Evolutionary conservation across 2,113 vertebrate genomes (phyloP).

Genomic region (Lophochroa leadbeateri): DNA sequence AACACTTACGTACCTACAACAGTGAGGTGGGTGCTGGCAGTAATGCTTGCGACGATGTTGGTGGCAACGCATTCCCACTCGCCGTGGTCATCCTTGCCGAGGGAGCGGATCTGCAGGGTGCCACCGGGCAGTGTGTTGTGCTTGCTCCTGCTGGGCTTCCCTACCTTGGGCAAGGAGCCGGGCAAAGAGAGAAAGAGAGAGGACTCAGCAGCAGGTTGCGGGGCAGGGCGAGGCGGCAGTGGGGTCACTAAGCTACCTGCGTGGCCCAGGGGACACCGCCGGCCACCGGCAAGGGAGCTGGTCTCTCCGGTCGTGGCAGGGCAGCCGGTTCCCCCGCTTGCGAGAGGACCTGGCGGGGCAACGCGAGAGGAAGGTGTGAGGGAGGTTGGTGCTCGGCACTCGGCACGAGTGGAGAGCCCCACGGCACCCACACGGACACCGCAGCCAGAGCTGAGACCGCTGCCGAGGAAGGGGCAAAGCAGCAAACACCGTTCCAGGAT

Average conservation of each 20-base stretch:
- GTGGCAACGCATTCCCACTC: constrained; percentile 99
- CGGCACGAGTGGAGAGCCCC: background rate
- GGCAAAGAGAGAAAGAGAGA: background rate
- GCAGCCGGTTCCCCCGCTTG: constrained; percentile 27
- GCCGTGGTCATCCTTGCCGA: constrained; percentile 98
- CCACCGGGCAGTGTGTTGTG: constrained; percentile 94
- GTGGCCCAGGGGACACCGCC: constrained; percentile 31
- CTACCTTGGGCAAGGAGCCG: constrained; percentile 84
- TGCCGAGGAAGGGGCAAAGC: background rate
- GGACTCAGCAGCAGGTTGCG: constrained; percentile 24
- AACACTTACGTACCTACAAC: constrained; percentile 84
- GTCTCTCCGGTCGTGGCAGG: constrained; percentile 9
- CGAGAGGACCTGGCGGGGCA: constrained; percentile 26
- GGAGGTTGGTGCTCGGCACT: background rate
- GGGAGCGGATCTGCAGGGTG: constrained; percentile 94
- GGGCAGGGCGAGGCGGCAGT: background rate
- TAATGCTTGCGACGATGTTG: constrained; percentile 98
- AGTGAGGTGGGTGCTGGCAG: constrained; percentile 97
- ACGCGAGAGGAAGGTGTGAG: constrained; percentile 19
- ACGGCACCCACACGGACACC: background rate
- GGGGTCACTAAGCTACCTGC: constrained; percentile 46
- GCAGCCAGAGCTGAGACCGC: background rate
- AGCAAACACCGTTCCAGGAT: background rate
- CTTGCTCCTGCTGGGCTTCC: constrained; percentile 98
- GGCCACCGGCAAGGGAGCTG: constrained; percentile 25